These are phyloP conservation scores for Hassar affinis DNA, from an alignment of 2,113 vertebrate genomes.

Conservation along the genomic window DNA sequence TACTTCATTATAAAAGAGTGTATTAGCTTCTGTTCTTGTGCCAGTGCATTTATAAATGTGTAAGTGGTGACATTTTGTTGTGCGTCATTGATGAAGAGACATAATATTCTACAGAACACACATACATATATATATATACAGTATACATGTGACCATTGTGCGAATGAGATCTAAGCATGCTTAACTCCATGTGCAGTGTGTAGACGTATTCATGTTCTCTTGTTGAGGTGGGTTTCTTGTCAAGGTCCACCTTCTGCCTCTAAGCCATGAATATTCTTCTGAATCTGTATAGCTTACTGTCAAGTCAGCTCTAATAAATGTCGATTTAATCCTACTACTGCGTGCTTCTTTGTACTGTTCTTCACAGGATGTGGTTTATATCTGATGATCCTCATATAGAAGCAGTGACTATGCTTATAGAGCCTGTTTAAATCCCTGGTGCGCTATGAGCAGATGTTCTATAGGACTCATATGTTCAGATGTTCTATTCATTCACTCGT, in stretches of 20 bases:
- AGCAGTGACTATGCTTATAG: not conserved
- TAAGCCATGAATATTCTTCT: conserved; percentile 52
- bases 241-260: conserved; percentile 35
- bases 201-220: conserved; percentile 43
- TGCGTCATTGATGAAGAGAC: conserved; percentile 67
- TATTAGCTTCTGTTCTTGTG: conserved; percentile 47
- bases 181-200: conserved; percentile 67
- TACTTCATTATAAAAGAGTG: conserved; percentile 33
- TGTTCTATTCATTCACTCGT: not conserved
- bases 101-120: conserved; percentile 66
- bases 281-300: conserved; percentile 41
- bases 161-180: conserved; percentile 71
- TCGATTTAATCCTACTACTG: conserved; percentile 24
- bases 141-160: conserved; percentile 67
- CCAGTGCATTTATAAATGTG: conserved; percentile 60
- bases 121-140: too few relatives aligned
- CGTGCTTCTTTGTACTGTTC: not conserved
- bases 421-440: conserved; percentile 5
- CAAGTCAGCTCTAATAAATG: conserved; percentile 53
- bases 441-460: not conserved
- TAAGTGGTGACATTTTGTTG: conserved; percentile 70
- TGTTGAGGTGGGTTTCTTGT: conserved; percentile 34
- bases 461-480: not conserved
- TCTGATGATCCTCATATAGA: not conserved
- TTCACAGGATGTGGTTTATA: not conserved